Conservation (phyloP, 2,797 vertebrate genomes). For the Bovichtus variegatus region DNA sequence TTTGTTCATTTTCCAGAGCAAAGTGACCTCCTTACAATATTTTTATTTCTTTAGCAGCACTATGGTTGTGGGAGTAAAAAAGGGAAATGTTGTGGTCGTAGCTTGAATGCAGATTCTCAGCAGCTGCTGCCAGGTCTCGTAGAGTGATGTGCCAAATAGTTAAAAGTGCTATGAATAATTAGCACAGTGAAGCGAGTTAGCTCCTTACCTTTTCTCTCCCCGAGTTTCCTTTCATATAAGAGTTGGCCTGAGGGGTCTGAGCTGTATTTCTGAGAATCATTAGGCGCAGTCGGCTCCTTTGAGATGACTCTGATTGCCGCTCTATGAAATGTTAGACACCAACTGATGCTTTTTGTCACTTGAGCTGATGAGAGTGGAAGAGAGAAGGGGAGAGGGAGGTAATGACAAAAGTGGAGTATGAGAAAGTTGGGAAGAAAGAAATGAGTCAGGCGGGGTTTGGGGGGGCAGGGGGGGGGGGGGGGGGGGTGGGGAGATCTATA, state of each 20-base stretch:
- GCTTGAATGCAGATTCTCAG: conserved; percentile 10
- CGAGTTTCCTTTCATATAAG: conserved; percentile 61
- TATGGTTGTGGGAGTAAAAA: too few relatives aligned
- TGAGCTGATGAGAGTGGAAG: conserved; percentile 45
- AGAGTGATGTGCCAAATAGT: conserved; percentile 29
- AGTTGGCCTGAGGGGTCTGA: conserved; percentile 57
- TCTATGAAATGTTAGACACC: conserved; percentile 50
- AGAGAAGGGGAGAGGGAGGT: conserved; percentile 4
- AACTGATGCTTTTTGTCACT: conserved; percentile 52
- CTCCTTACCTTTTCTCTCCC: conserved; percentile 52
- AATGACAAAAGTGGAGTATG: conserved; percentile 26
- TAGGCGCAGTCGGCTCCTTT: conserved; percentile 46
- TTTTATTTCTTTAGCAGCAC: too few relatives aligned
- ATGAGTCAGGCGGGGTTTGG: conserved; percentile 8
- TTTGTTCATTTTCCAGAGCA: too few relatives aligned
- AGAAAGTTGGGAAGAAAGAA: conserved; percentile 26
- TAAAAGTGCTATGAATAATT: conserved; percentile 60
- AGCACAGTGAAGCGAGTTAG: conserved; percentile 36
- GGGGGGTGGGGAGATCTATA: conserved; percentile 36
- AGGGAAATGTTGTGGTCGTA: background rate
- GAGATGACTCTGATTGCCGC: conserved; percentile 48
- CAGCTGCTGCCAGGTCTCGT: conserved; percentile 4
- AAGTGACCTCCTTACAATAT: too few relatives aligned
- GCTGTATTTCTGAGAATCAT: conserved; percentile 60
- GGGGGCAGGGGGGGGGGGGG: too few relatives aligned